Evolutionary conservation across 2,888 invertebrate genomes (phyloP).

Genomic region (Andrena camellia): DNA sequence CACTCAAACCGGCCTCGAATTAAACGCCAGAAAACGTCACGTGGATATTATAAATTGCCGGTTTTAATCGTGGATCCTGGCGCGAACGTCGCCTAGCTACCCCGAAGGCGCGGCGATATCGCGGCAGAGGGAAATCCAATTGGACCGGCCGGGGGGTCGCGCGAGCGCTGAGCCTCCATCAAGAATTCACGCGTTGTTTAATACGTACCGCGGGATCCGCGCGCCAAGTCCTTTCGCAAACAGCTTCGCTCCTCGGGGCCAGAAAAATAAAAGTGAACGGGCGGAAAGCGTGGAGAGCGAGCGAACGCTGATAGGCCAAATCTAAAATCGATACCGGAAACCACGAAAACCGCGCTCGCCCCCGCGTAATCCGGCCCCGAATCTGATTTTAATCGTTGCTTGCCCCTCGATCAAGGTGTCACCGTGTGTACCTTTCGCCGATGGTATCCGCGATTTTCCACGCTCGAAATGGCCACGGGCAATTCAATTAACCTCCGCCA

Average conservation of each 20-base stretch:
- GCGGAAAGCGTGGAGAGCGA: background rate
- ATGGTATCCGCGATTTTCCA: conserved; percentile 8
- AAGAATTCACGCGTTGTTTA: conserved; percentile 9
- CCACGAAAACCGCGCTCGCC: background rate
- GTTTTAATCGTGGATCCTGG: conserved; percentile 20
- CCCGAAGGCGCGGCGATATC: background rate
- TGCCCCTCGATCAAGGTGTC: background rate
- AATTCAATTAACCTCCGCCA: conserved; percentile 42
- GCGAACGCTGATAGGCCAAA: conserved; percentile 5
- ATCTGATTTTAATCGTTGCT: conserved; percentile 38
- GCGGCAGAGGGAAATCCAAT: conserved; percentile 6
- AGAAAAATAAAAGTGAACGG: background rate
- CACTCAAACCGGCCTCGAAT: conserved; percentile 37
- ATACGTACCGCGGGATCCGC: background rate
- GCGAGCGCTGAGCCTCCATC: background rate
- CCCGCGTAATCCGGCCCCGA: background rate
- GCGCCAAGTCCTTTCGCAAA: background rate
- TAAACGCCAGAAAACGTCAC: background rate
- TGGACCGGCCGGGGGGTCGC: background rate
- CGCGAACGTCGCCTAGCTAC: conserved; percentile 39
- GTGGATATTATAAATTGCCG: conserved; percentile 46
- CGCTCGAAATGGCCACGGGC: background rate
- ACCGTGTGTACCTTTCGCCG: background rate
- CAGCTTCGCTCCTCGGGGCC: background rate
- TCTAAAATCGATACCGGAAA: conserved; percentile 23